Percentiles rank a stretch among this genome's conserved stretches.
phyloP scores from a whole-genome alignment of 2,113 vertebrate species.

The Labrus mixtus region DNA sequence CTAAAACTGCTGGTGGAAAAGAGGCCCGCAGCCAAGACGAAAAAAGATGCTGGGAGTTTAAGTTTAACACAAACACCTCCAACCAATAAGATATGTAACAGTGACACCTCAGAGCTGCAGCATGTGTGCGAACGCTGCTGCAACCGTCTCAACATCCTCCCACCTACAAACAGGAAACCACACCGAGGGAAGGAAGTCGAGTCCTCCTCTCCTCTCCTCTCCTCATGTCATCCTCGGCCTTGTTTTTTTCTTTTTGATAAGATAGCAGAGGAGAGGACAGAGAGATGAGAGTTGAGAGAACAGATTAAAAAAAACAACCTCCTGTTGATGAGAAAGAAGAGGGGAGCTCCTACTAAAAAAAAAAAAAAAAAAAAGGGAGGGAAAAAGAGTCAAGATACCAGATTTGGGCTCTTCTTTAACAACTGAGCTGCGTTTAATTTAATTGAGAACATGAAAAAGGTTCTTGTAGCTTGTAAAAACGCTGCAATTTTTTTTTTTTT shows the following conservation, averaged over 20 bases:
- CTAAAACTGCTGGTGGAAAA: constrained; percentile 5
- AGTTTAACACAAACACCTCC: constrained; percentile 22
- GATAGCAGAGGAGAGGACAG: not conserved
- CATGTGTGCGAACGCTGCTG: constrained; percentile 40
- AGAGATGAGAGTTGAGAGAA: not conserved
- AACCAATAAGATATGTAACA: constrained; percentile 38
- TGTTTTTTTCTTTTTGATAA: constrained; percentile 29
- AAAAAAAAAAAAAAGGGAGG: too few species aligned
- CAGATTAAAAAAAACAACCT: too few species aligned
- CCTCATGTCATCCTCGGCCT: not conserved
- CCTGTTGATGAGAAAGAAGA: too few species aligned
- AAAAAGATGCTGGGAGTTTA: not conserved
- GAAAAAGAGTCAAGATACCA: too few species aligned
- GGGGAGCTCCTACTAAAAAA: too few species aligned
- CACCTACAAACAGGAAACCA: constrained; percentile 85
- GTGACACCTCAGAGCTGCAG: constrained; percentile 26
- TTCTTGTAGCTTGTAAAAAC: too few species aligned
- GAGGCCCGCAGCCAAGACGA: constrained; percentile 4
- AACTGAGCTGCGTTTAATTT: too few species aligned
- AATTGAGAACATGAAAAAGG: too few species aligned
- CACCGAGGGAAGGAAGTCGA: constrained; percentile 67
- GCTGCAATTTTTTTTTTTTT: too few species aligned
- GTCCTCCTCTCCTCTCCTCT: constrained; percentile 35
- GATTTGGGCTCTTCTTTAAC: too few species aligned
- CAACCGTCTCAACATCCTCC: constrained; percentile 69